Percentiles rank a stretch among this genome's conserved stretches.
Conservation (phyloP, 2,888 invertebrate species). For the Glyphotaelius pellucidus region DNA sequence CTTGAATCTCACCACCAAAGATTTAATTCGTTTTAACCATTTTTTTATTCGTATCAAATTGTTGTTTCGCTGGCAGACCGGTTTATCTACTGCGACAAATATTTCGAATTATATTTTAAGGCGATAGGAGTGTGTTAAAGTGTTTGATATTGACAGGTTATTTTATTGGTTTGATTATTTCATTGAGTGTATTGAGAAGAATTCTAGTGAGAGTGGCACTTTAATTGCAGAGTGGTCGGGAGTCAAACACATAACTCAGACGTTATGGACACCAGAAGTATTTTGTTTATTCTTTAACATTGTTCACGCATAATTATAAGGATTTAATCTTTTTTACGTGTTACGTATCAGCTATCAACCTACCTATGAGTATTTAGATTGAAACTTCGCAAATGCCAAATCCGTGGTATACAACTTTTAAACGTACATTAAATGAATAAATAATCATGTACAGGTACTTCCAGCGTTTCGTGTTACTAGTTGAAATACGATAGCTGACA, state of each 20-base stretch:
- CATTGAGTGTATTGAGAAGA: background rate
- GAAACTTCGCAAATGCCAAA: too few relatives aligned
- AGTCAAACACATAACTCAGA: background rate
- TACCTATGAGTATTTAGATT: too few relatives aligned
- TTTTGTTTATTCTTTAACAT: background rate
- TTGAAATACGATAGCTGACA: too few relatives aligned
- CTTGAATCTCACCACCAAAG: background rate
- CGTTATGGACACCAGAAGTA: background rate
- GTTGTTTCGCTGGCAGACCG: background rate
- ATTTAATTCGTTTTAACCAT: background rate
- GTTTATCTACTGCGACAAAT: background rate
- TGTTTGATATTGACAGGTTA: background rate
- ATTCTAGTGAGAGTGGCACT: background rate
- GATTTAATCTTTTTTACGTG: background rate
- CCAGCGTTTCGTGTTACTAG: too few relatives aligned
- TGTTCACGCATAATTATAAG: background rate
- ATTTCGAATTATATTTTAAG: background rate
- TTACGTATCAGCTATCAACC: background rate
- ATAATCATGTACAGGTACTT: too few relatives aligned
- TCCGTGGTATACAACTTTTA: too few relatives aligned
- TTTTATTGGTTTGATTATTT: slow-evolving; percentile 2
- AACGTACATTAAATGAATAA: too few relatives aligned
- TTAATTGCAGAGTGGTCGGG: background rate
- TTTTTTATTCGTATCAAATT: background rate
- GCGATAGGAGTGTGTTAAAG: background rate